Percentiles rank a stretch among this genome's conserved stretches.
phyloP scores from a whole-genome alignment of 2,113 vertebrate species.

The Microcebus griseorufus region DNA sequence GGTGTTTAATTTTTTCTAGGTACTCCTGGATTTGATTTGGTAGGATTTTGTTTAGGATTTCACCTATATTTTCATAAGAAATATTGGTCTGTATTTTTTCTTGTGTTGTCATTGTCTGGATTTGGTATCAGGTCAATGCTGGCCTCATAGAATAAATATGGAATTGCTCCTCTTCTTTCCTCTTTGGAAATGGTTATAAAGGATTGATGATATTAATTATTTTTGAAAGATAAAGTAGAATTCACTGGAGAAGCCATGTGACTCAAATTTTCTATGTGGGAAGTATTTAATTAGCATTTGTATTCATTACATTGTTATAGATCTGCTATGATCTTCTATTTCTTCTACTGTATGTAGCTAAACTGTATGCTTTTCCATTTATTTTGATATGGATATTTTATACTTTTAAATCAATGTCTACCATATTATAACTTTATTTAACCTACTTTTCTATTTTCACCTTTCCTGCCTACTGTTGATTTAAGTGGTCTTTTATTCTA shows the following conservation, averaged over 20 bases:
- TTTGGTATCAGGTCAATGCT: background rate
- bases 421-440: background rate
- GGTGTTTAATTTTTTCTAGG: background rate
- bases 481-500: background rate
- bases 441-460: background rate
- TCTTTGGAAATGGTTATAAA: background rate
- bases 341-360: background rate
- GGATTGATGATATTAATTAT: background rate
- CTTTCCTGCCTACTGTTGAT: background rate
- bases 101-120: background rate
- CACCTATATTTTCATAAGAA: background rate
- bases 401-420: background rate
- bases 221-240: background rate
- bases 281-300: background rate
- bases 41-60: background rate
- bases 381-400: background rate
- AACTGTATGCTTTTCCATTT: background rate
- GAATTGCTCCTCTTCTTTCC: background rate
- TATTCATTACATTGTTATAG: background rate
- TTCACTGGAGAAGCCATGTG: background rate
- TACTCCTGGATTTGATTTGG: background rate
- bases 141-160: background rate
- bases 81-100: background rate
- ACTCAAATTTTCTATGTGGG: background rate
- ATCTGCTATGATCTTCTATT: background rate